Evolutionary conservation across 2,888 invertebrate species (phyloP), one percentile per base, ranked within the genome.

Genomic region (Psylliodes chrysocephalus): DNA sequence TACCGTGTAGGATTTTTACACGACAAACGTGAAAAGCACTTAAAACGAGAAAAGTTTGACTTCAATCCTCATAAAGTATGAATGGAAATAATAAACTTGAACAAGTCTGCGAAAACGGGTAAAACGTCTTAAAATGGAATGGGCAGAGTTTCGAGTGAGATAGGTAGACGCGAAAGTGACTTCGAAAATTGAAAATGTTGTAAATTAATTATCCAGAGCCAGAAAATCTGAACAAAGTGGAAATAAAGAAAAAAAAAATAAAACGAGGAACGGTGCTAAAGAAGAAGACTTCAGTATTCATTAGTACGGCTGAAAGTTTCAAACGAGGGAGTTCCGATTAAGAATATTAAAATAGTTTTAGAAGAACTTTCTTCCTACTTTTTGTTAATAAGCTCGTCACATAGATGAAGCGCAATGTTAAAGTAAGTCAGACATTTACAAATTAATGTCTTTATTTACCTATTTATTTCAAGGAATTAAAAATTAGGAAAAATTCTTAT

Each of bases 111-210:
- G 44, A 44, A 19, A 44, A 14, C 17, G 44, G 44, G 8, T 44
- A n/a, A 44, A 44, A 44, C 17, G 44, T 44, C 17, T 44, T 44
- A 17, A 44, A 17, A 44, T 14, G 44, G 17, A n/a, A 6, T 2
- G 17, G 44, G 17, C n/a, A 40, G 40, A n/a, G n/a, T n/a, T n/a
- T n/a, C n/a, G n/a, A n/a, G n/a, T n/a, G 44, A 44, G 17, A 6
- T 2, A 44, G 44, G 17, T 19, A 40, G 40, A n/a, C n/a, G 6
- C 15, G 44, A 44, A 44, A 44, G 44, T 44, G 44, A 44, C 44
- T 44, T 44, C 44, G 15, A 44, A 44, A 17, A 44, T 44, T 44
- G 44, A 44, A 44, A 44, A 44, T 44, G 44, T 44, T 44, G 44
- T 44, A 44, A 44, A 44, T 44, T 44, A 44, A 44, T 44, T 44